These are phyloP conservation scores for Colaptes auratus DNA, from an alignment of 2,113 vertebrate genomes.

Conservation along the genomic window DNA sequence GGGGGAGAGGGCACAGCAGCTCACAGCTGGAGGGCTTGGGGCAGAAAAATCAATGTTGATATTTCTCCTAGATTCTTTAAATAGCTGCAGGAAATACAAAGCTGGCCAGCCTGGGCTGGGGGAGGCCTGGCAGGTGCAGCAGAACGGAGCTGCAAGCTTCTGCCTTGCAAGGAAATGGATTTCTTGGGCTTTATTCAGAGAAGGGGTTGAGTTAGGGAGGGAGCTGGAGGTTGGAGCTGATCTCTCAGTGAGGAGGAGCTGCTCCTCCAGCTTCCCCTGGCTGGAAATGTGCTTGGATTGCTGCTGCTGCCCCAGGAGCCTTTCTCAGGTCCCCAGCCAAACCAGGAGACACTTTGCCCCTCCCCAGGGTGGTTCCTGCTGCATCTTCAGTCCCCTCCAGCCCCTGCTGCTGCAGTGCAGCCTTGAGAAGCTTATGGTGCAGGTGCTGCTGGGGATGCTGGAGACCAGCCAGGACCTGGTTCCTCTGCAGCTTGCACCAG, in stretches of 20 bases:
- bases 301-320: not conserved
- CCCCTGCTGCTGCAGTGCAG: not conserved
- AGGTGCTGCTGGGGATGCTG: constrained; percentile 27
- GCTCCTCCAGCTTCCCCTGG: not conserved
- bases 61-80: constrained; percentile 1
- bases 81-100: constrained; percentile 37
- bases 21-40: not conserved
- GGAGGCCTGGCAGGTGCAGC: not conserved
- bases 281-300: not conserved
- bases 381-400: not conserved
- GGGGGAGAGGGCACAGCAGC: not conserved
- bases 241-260: not conserved
- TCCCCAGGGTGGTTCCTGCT: not conserved
- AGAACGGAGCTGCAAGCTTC: not conserved
- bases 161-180: constrained; percentile 14
- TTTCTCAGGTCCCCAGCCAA: not conserved
- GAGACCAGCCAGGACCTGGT: not conserved
- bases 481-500: fast-evolving
- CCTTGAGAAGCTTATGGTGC: not conserved
- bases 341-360: not conserved
- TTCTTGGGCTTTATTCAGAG: constrained; percentile 23
- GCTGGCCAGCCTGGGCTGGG: not conserved
- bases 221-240: constrained; percentile 3
- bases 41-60: constrained; percentile 56
- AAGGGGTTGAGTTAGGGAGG: not conserved